Conservation (phyloP, 2,113 vertebrate genomes). For the Leptocoma aspasia region DNA sequence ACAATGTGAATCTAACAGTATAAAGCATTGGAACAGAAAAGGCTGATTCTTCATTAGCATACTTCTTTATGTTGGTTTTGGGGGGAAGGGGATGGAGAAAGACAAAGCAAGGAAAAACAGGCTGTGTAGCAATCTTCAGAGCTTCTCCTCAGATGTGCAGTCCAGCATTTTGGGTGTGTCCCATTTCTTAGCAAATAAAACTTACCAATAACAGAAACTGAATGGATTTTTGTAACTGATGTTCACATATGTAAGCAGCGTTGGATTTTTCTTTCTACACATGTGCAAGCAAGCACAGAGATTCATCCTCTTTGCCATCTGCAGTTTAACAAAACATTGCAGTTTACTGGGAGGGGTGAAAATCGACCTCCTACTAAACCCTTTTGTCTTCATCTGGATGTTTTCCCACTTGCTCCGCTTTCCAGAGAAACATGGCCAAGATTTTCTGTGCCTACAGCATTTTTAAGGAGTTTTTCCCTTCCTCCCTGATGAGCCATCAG, state of each 20-base stretch:
- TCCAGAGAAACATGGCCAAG: neutral
- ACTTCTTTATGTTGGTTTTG: neutral
- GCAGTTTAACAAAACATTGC: neutral
- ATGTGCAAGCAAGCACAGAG: neutral
- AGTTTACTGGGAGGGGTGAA: neutral
- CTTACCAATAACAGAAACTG: neutral
- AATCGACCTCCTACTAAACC: neutral
- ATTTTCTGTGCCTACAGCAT: neutral
- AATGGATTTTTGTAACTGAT: neutral
- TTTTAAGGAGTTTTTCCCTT: neutral
- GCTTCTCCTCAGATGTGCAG: neutral
- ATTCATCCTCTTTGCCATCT: neutral
- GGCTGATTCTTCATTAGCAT: neutral
- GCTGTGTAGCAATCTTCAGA: neutral
- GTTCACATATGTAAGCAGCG: neutral
- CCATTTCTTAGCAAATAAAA: neutral
- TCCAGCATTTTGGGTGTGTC: neutral
- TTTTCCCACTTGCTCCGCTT: conserved; percentile 8
- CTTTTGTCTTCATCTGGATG: conserved; percentile 17
- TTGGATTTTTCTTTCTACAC: neutral
- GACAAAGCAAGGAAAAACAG: neutral
- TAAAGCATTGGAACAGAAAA: neutral
- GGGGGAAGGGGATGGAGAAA: neutral
- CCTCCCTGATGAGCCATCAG: neutral
- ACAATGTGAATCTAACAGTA: neutral